Base-by-base conservation (phyloP, 2,113 vertebrate genomes). In the Alaudala cheleensis region DNA sequence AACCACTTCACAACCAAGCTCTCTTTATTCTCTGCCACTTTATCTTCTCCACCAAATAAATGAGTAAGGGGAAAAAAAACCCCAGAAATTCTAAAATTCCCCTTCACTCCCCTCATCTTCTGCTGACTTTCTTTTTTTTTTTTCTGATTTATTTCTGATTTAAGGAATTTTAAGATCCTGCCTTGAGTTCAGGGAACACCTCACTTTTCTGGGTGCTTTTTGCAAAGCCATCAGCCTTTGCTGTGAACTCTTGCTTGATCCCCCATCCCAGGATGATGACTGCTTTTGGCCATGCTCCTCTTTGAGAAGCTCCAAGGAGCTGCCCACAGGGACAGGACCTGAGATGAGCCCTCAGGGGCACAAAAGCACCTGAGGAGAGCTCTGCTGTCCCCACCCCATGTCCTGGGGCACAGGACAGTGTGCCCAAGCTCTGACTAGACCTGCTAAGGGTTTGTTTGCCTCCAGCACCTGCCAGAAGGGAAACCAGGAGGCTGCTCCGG, bases 371-470 rank as follows among this genome's bases (percentile, higher is more conserved):
- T 71, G 20, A 24, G 10, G n/a, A 39, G 54, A 90, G 31, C 28
- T 66, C 56, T 57, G 65, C 51, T 66, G 86, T 70, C 39, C 74
- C 39, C 61, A 82, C 9, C 16, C 11, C 4, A 6, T 0, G 3
- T 21, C 19, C 47, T 53, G 49, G 37, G 49, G 51, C 44, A 62
- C 34, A 80, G 57, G 11, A 86, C 29, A 60, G 25, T 1, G 1
- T 65, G 50, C 31, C 70, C 50, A 58, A 82, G 40, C 44, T 18
- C 51, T 42, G 25, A 14, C 28, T 17, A 56, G 37, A 40, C 45
- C 17, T 0, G 0, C 16, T 79, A 2, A 3, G 82, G 76, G 34
- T 18, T 76, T 57, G 11, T 23, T 67, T 62, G 12, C 40, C 51
- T 85, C 65, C 24, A 28, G 39, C 42, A 33, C 47, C 64, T 47